Evolutionary conservation across 1,140 invertebrate species (phyloP).

Genomic region (Zelostemma sp.): DNA sequence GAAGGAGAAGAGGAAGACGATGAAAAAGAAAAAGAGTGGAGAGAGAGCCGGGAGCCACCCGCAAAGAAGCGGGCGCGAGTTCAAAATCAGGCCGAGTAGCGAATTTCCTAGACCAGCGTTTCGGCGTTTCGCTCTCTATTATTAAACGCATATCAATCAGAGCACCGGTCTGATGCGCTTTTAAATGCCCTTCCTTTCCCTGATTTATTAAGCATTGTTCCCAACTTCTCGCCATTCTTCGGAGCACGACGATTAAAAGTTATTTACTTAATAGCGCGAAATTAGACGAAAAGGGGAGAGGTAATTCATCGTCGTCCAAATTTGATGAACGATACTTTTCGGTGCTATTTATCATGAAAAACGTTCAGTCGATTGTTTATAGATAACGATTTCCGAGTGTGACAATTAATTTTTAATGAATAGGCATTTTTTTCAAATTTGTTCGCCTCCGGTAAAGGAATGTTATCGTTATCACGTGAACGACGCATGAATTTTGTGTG

Average conservation of each 20-base stretch:
- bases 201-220: conserved; percentile 63
- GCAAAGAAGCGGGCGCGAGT: conserved; percentile 32
- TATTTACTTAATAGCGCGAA: conserved; percentile 37
- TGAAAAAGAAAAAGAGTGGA: not conserved
- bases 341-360: too few species aligned
- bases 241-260: conserved; percentile 45
- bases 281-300: not conserved
- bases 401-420: too few species aligned
- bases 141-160: conserved; percentile 70
- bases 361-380: too few species aligned
- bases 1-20: not conserved
- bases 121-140: conserved; percentile 62
- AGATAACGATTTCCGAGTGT: too few species aligned
- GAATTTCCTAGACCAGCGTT: conserved; percentile 56
- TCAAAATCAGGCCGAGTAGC: conserved; percentile 25
- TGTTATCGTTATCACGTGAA: too few species aligned
- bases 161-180: conserved; percentile 58
- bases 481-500: conserved; percentile 47
- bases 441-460: too few species aligned
- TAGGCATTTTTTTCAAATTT: too few species aligned
- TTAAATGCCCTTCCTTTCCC: conserved; percentile 55
- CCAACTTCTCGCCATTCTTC: conserved; percentile 41
- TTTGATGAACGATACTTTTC: too few species aligned
- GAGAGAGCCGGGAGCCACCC: conserved; percentile 40
- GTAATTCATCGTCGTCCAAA: too few species aligned